Conservation (phyloP, 2,888 invertebrate genomes). For the Drosophila anomelani region DNA sequence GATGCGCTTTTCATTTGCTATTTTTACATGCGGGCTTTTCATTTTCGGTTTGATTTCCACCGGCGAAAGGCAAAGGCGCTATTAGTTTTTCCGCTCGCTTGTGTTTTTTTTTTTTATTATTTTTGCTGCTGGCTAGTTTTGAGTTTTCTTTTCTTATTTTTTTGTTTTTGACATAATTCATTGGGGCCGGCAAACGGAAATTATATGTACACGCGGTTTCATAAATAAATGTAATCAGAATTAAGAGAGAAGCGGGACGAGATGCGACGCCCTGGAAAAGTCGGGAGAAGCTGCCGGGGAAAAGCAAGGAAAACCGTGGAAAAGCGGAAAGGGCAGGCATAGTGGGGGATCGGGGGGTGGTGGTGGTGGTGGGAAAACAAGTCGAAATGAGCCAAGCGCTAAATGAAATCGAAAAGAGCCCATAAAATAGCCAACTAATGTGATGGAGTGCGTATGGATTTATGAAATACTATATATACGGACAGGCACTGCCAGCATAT, state of each 20-base stretch:
- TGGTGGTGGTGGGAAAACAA: constrained; percentile 18
- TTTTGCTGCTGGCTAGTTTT: constrained; percentile 36
- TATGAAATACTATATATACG: constrained; percentile 46
- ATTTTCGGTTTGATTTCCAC: constrained; percentile 40
- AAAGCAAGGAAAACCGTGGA: neutral
- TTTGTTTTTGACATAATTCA: constrained; percentile 67
- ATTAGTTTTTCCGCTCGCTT: constrained; percentile 50
- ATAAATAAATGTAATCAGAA: constrained; percentile 48
- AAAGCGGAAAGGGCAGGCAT: neutral
- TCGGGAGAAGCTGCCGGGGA: too few species aligned
- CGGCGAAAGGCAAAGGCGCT: constrained; percentile 23
- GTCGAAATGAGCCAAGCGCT: constrained; percentile 40
- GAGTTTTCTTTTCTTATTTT: constrained; percentile 29
- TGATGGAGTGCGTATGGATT: constrained; percentile 48
- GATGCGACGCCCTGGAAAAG: constrained; percentile 29
- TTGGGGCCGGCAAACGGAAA: constrained; percentile 64
- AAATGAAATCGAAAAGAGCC: constrained; percentile 47
- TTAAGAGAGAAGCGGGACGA: constrained; percentile 30
- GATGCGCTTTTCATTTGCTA: constrained; percentile 35
- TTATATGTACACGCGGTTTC: constrained; percentile 64
- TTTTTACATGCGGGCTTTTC: constrained; percentile 22
- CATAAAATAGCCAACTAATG: constrained; percentile 52
- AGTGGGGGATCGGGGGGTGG: too few species aligned
- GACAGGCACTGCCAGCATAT: constrained; percentile 16
- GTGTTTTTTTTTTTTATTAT: constrained; percentile 22